Conservation (phyloP, 2,797 vertebrate genomes). For the Pachyuromys duprasi region DNA sequence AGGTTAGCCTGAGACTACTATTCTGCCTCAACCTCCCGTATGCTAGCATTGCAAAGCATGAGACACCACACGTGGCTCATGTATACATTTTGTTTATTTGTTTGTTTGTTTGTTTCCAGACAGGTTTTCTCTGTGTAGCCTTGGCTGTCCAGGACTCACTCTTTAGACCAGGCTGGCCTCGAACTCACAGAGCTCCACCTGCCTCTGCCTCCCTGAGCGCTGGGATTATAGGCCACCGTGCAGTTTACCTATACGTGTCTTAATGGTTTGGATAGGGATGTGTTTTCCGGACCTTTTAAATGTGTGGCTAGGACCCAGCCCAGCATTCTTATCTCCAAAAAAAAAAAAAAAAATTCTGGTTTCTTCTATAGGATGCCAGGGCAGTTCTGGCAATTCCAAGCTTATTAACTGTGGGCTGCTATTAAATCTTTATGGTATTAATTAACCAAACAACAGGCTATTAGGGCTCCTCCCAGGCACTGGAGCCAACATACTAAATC, state of each 20-base stretch:
- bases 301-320: not conserved
- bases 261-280: not conserved
- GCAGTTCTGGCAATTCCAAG: conserved; percentile 53
- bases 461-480: not conserved
- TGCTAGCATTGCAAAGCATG: no score
- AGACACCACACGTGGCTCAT: no score
- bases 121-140: no score
- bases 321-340: not conserved
- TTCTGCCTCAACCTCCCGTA: no score
- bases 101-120: no score
- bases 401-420: conserved; percentile 22
- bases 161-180: not conserved
- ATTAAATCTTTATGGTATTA: conserved; percentile 55
- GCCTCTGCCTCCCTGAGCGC: not conserved
- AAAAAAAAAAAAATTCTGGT: not conserved
- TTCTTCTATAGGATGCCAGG: conserved; percentile 40
- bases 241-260: not conserved
- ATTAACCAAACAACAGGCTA: conserved; percentile 42
- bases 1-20: no score
- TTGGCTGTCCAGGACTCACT: no score
- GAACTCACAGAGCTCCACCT: not conserved
- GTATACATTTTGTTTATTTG: no score
- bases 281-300: not conserved
- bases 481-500: conserved; percentile 35
- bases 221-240: not conserved